Evolutionary conservation across 2,113 vertebrate genomes (phyloP).

Genomic region (Bostrychus sinensis): DNA sequence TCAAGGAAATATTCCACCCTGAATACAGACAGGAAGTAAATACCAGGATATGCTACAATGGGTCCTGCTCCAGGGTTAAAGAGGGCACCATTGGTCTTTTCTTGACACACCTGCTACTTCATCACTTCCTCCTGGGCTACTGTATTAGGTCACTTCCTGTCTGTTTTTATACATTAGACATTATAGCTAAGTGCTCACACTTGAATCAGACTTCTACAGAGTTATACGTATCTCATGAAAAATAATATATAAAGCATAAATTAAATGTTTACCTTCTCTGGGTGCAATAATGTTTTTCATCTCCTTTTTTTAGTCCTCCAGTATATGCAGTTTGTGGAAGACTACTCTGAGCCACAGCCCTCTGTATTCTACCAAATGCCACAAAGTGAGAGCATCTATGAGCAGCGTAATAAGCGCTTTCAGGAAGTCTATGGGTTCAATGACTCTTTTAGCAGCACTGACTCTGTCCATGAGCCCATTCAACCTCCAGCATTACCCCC

Average conservation of each 20-base stretch:
- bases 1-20: conserved; percentile 56
- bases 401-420: conserved; percentile 93
- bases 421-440: conserved; percentile 95
- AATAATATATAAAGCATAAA: neutral
- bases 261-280: neutral
- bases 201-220: no score
- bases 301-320: conserved; percentile 84
- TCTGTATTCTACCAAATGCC: conserved; percentile 97
- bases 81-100: conserved; percentile 68
- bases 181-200: neutral
- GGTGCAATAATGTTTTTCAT: neutral
- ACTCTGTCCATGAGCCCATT: conserved; percentile 83
- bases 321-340: conserved; percentile 98
- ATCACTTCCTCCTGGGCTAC: conserved; percentile 62
- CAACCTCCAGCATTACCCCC: conserved; percentile 93
- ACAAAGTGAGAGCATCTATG: conserved; percentile 96
- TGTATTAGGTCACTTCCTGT: conserved; percentile 65
- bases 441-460: conserved; percentile 86
- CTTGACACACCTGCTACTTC: conserved; percentile 56
- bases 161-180: conserved; percentile 4
- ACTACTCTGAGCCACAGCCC: conserved; percentile 97
- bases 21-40: conserved; percentile 60
- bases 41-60: conserved; percentile 75
- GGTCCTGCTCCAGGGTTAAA: conserved; percentile 37
- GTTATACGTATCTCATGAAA: neutral